These are phyloP conservation scores for Drosophila nigritarsus DNA, from an alignment of 2,888 invertebrate species.

Conservation along the genomic window DNA sequence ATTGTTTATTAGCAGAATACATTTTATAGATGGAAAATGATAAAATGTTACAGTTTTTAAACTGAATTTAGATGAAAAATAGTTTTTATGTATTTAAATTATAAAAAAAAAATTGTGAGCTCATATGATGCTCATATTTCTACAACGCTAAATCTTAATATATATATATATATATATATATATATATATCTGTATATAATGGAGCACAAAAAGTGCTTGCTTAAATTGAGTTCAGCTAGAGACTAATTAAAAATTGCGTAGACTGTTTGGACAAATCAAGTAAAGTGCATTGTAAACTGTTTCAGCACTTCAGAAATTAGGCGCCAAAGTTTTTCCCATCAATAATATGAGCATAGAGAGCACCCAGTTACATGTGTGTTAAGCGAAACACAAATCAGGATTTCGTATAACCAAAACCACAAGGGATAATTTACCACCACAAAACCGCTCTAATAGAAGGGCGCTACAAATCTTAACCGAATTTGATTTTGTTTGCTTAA, in stretches of 20 bases:
- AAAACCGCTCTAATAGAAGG: slow-evolving; percentile 7
- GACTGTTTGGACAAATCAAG: slow-evolving; percentile 8
- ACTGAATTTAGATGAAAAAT: not conserved
- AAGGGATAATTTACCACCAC: slow-evolving; percentile 39
- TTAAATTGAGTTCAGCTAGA: not conserved
- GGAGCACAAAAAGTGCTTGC: no score
- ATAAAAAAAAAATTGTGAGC: not conserved
- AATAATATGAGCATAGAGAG: slow-evolving; percentile 5
- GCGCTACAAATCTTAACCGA: slow-evolving; percentile 34
- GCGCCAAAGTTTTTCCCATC: slow-evolving; percentile 12
- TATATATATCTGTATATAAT: no score
- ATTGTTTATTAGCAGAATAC: not conserved
- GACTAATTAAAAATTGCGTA: not conserved
- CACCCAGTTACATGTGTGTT: slow-evolving; percentile 38
- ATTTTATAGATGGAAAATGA: not conserved
- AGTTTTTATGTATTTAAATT: not conserved
- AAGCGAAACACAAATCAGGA: slow-evolving; percentile 49
- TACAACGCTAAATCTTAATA: no score
- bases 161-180: not conserved
- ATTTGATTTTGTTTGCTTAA: slow-evolving; percentile 68
- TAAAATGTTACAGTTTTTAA: not conserved
- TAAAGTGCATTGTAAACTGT: slow-evolving; percentile 23
- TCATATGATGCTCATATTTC: not conserved
- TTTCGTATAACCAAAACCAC: slow-evolving; percentile 8
- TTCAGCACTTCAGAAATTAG: slow-evolving; percentile 18